Percentiles rank a stretch among this genome's conserved stretches.
phyloP scores from a whole-genome alignment of 2,797 vertebrate genomes.

The Danio choprae region DNA sequence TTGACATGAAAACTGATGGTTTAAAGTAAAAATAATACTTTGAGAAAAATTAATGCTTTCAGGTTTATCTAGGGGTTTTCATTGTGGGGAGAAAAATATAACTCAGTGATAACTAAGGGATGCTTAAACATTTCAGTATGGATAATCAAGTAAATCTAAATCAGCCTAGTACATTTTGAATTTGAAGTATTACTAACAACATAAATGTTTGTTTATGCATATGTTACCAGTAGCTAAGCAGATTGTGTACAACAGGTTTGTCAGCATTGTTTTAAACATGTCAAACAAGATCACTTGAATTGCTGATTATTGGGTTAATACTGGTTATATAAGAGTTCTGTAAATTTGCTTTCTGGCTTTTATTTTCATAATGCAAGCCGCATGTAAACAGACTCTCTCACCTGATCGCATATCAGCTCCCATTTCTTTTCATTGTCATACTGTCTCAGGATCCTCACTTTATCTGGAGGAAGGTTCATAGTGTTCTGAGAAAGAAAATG shows the following conservation, averaged over 20 bases:
- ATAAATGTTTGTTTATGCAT: neutral
- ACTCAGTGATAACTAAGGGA: neutral
- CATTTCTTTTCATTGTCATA: constrained; percentile 99
- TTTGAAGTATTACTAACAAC: neutral
- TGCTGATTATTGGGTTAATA: neutral
- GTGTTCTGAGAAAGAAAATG: constrained; percentile 88
- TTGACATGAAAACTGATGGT: no score
- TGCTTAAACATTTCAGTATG: neutral
- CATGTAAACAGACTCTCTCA: constrained; percentile 62
- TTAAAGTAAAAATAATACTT: no score
- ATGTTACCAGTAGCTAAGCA: no score
- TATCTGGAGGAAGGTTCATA: constrained; percentile 97
- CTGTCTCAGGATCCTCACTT: constrained; percentile 92
- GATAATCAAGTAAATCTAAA: neutral
- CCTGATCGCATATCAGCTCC: constrained; percentile 99
- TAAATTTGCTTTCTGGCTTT: neutral
- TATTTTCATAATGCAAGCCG: neutral
- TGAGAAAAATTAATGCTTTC: no score
- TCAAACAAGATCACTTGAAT: neutral
- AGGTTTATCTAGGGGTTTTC: neutral
- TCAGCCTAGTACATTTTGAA: neutral
- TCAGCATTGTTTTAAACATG: neutral
- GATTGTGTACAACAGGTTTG: neutral
- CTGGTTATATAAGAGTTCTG: neutral
- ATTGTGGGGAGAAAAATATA: neutral